Evolutionary conservation across 2,113 vertebrate species (phyloP).

Genomic region (Geococcyx californianus): DNA sequence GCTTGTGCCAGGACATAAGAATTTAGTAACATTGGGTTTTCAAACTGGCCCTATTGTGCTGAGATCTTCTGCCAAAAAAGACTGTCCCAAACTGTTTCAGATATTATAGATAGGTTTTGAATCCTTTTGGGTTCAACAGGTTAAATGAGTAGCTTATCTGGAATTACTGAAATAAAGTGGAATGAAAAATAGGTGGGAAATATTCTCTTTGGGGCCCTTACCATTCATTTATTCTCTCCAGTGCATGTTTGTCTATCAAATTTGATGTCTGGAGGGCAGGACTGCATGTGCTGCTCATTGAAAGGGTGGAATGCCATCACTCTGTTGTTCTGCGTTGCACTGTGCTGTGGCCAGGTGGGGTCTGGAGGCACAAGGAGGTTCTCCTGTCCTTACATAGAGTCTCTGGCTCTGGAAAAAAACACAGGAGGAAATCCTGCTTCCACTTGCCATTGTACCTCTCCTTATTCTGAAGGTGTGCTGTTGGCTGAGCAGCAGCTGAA

Average conservation of each 20-base stretch:
- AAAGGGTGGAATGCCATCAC: not conserved
- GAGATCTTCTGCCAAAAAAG: not conserved
- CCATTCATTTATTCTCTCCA: not conserved
- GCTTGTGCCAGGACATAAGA: not conserved
- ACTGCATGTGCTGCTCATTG: not conserved
- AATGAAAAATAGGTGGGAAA: not conserved
- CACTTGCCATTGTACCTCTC: not conserved
- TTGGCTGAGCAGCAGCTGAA: not conserved
- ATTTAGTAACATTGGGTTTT: not conserved
- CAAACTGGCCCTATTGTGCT: not conserved
- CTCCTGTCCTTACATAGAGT: not conserved
- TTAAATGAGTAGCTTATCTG: not conserved
- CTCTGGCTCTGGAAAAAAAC: not conserved
- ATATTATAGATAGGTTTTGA: not conserved
- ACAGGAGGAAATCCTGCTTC: slow-evolving; percentile 15
- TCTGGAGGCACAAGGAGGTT: not conserved
- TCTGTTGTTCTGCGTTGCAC: not conserved
- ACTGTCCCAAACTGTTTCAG: not conserved
- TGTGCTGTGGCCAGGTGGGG: not conserved
- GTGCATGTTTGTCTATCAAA: not conserved
- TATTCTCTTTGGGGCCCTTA: not conserved
- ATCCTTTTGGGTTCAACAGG: not conserved
- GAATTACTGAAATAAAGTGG: not conserved
- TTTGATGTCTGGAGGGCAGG: not conserved
- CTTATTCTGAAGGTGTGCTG: not conserved